Base-by-base conservation (phyloP, 2,113 vertebrate species). In the Leptosomus discolor region DNA sequence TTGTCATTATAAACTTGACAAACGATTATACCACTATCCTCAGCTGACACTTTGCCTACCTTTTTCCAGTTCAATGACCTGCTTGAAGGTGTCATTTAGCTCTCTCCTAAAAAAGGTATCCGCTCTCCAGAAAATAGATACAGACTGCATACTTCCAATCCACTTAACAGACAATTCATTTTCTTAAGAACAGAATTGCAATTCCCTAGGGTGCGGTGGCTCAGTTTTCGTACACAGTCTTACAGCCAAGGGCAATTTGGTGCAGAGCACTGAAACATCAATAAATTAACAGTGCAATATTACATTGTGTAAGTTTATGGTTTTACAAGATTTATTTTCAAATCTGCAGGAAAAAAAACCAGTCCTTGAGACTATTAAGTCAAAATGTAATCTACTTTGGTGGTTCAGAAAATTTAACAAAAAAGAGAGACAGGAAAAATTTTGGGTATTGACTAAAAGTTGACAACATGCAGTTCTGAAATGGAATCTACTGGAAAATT, bases 181-280 rank as follows among this genome's bases (percentile, higher is more conserved):
- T 79, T 61, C 48, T 75, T 58, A 50, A 64, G 21, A 79, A 75
- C 0, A 57, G 16, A 87, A 70, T 5, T 51, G 29, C 15, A 82
- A 4, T 75, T 68, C 23, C 12, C 15, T 12, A 39, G 1, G 1
- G 9, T 34, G 18, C 0, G 1, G 45, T 14, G 60, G n/a, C 18
- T 53, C 30, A 32, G 4, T 11, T n/a, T 53, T 46, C 2, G 2
- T 37, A 53, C 1, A 1, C 9, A 21, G 13, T 54, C 32, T 36
- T 74, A 27, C 6, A 69, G 43, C 9, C 37, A 23, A 12, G 20
- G 20, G 12, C 70, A 23, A 17, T 79, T 48, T 79, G 50, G 14
- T 0, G 3, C 15, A 54, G 23, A 48, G 9, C 37, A 23, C 22
- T 54, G 56, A 75, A 63, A 45, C 12, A 19, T 46, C 26, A 73